phyloP scores from a whole-genome alignment of 2,797 vertebrate genomes.

The Pseudocheirus occidentalis region DNA sequence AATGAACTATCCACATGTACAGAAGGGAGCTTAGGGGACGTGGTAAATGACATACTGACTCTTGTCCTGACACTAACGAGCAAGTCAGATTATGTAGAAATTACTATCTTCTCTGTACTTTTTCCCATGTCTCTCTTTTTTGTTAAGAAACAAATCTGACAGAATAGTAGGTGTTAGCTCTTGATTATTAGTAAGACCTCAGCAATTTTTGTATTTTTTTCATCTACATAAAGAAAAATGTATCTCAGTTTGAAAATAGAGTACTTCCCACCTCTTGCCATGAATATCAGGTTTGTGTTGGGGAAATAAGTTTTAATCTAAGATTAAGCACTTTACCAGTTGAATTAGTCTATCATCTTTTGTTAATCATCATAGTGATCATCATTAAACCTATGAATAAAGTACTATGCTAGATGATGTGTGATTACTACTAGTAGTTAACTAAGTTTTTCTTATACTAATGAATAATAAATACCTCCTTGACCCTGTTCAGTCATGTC shows the following conservation, averaged over 20 bases:
- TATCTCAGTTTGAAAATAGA: neutral
- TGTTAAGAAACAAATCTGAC: too few species aligned
- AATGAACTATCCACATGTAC: too few species aligned
- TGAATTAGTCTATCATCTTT: neutral
- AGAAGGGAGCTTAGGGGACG: too few species aligned
- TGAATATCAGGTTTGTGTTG: neutral
- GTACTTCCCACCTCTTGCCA: neutral
- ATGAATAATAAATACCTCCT: neutral
- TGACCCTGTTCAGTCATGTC: neutral
- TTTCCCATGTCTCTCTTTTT: neutral
- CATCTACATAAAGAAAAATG: too few species aligned
- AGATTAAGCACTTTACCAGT: neutral
- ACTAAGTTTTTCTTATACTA: neutral
- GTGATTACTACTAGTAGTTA: neutral
- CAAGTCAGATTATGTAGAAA: too few species aligned
- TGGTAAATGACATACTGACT: too few species aligned
- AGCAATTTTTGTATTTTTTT: too few species aligned
- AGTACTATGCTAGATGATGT: neutral
- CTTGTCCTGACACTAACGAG: too few species aligned
- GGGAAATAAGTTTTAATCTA: neutral
- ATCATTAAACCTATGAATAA: neutral
- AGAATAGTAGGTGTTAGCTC: too few species aligned
- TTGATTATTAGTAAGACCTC: too few species aligned
- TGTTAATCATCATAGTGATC: neutral
- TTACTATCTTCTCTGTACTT: neutral